phyloP scores from a whole-genome alignment of 2,113 vertebrate species.

The Neolamprologus ventralis region DNA sequence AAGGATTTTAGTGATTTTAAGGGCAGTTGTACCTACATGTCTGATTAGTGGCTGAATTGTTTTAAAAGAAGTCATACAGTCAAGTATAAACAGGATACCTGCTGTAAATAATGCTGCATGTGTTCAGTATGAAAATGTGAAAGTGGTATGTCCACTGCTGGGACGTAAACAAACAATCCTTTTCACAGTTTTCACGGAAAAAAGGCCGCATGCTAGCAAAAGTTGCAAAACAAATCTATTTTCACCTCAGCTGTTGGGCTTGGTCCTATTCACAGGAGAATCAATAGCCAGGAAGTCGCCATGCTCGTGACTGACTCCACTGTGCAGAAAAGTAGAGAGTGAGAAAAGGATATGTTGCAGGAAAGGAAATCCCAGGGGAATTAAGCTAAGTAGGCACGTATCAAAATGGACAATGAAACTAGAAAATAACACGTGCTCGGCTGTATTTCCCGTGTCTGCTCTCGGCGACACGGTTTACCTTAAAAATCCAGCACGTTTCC shows the following conservation, averaged over 20 bases:
- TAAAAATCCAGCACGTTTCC: not conserved
- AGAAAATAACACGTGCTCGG: not conserved
- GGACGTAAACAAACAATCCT: not conserved
- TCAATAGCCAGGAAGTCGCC: conserved; percentile 16
- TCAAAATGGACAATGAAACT: not conserved
- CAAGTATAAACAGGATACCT: not conserved
- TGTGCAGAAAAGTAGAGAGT: conserved; percentile 10
- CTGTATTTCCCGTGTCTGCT: not conserved
- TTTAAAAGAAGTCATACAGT: not conserved
- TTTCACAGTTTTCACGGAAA: not conserved
- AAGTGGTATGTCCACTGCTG: not conserved
- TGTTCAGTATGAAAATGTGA: not conserved
- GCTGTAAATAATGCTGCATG: not conserved
- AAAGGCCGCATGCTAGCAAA: not conserved
- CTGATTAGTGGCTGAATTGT: not conserved
- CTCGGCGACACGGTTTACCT: not conserved
- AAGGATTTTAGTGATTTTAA: not conserved
- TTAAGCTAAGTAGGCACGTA: not conserved
- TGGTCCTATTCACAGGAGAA: conserved; percentile 19
- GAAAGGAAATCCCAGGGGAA: not conserved
- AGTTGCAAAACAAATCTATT: conserved; percentile 25
- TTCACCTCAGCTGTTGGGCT: conserved; percentile 37
- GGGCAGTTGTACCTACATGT: not conserved
- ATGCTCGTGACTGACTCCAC: not conserved
- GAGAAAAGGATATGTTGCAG: conserved; percentile 16